Base-by-base conservation (phyloP, 1,140 invertebrate species). In the Sarcophaga bullata region DNA sequence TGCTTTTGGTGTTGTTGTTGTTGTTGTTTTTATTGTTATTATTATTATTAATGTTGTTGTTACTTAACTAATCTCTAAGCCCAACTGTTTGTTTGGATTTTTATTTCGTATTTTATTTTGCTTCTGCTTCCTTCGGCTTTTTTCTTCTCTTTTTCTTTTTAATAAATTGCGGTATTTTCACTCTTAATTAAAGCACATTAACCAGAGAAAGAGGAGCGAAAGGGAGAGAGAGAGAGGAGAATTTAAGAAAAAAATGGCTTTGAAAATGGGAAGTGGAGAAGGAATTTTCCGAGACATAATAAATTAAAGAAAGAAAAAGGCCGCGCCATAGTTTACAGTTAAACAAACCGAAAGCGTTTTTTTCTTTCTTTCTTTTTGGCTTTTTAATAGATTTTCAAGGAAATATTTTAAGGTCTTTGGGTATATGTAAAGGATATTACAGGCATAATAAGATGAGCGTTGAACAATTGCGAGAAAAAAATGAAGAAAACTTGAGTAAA, bases 101-200 rank as follows among this genome's bases (percentile, higher is more conserved):
- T 17, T 7, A 9, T 9, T 25, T 19, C 19, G 17, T 5, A 62
- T 62, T 17, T 17, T 68, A 13, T n/a, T 68, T 68, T 68, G 19
- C 58, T 17, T 10, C 58, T 48, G n/a, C n/a, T 48, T 75, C 68
- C 19, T 10, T 25, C 10, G 8, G 15, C 48, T 6, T n/a, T n/a
- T 48, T 76, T 17, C n/a, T 76, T 9, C 17, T 48, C 6, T 47
- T 76, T 11, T 48, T 52, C 10, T n/a, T 78, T 50, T 50, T 19
- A 50, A 78, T 78, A 78, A 78, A 78, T 78, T 78, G 75, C 75
- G 75, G 75, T 78, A 78, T 78, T 78, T 78, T 78, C 75, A 52
- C 75, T 78, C 75, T 78, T 78, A 78, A 78, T 78, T 78, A 78
- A 78, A 78, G 75, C 75, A 78, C 75, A 78, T 78, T 78, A 37